phyloP scores from a whole-genome alignment of 2,113 vertebrate genomes.

The Corydoras sp. region DNA sequence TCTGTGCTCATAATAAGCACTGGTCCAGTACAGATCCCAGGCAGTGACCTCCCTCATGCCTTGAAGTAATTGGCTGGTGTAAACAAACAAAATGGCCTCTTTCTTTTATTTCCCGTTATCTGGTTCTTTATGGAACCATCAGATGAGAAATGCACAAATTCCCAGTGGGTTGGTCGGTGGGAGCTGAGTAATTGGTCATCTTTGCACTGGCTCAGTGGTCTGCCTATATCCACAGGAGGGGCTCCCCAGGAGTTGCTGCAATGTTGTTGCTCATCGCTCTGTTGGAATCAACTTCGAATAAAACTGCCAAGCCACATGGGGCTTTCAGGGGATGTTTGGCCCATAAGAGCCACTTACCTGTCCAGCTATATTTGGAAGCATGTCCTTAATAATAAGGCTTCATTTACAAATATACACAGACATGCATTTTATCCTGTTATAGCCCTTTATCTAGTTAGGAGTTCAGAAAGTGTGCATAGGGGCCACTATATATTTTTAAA shows the following conservation, averaged over 20 bases:
- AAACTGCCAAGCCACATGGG: not conserved
- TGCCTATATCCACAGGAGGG: not conserved
- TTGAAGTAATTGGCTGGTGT: slow-evolving; percentile 33
- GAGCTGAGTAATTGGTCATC: slow-evolving; percentile 40
- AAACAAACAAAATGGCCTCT: slow-evolving; percentile 25
- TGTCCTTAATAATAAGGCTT: too few relatives aligned
- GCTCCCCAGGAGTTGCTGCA: slow-evolving; percentile 8
- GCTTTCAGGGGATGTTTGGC: slow-evolving; percentile 8
- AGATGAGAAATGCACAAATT: slow-evolving; percentile 15
- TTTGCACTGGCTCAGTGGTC: slow-evolving; percentile 25
- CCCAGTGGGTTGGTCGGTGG: slow-evolving; percentile 15
- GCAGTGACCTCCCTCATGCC: not conserved
- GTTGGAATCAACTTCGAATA: not conserved
- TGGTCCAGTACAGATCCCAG: too few relatives aligned
- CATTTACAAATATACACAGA: too few relatives aligned
- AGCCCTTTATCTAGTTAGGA: too few relatives aligned
- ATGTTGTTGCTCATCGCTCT: slow-evolving; percentile 10
- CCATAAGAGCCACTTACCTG: not conserved
- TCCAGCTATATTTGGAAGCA: not conserved
- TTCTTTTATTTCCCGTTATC: slow-evolving; percentile 1
- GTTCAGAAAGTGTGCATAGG: too few relatives aligned
- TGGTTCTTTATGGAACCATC: not conserved
- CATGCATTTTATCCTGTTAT: too few relatives aligned
- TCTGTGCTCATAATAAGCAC: slow-evolving; percentile 33
- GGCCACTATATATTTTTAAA: too few relatives aligned